Evolutionary conservation across 2,888 invertebrate genomes (phyloP), one percentile per base, ranked within the genome.

Genomic region (Nudaria mundana): DNA sequence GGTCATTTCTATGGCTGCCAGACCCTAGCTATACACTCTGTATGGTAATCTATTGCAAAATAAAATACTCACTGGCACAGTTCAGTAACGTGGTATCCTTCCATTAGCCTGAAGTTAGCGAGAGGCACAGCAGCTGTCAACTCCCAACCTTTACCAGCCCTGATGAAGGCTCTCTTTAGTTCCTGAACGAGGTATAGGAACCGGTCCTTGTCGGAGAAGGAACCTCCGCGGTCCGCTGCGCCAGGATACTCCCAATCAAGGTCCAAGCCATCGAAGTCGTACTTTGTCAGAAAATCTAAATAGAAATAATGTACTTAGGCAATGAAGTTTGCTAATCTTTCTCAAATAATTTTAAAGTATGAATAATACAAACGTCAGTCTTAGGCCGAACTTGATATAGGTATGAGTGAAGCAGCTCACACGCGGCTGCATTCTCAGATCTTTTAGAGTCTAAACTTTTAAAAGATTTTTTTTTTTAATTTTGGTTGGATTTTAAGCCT

Each of bases 221-320:
- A 93, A 23, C 97, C 97, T 5, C 95, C 95, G 18, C 97, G 91
- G 76, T 97, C 97, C 0, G 95, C 92, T 0, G 97, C 97, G 0
- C 94, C 96, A 1, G 97, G 96, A 71, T 97, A 97, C 76, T 97
- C 97, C 96, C 97, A 97, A 69, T 97, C 96, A 61, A 96, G 87
- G 69, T 97, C 96, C 63, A 97, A 92, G 0, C 96, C 96, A 65
- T 96, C 96, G 56, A 97, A 97, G 14, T 91, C 82, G 67, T 95
- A 96, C 63, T 92, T 88, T 35, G 93, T 86, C 88, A 97, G 91
- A 69, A 95, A 95, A 52, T 90, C 93, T 94, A 69, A 8, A 1
- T 8, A 22, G 7, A 8, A 14, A 18, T 13, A 26, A n/a, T 1
- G 18, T 20, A 8, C 8, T 10, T 16, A 6, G 10, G 23, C n/a